Evolutionary conservation across 2,888 invertebrate genomes (phyloP).

Genomic region (Leptogaster cylindrica): DNA sequence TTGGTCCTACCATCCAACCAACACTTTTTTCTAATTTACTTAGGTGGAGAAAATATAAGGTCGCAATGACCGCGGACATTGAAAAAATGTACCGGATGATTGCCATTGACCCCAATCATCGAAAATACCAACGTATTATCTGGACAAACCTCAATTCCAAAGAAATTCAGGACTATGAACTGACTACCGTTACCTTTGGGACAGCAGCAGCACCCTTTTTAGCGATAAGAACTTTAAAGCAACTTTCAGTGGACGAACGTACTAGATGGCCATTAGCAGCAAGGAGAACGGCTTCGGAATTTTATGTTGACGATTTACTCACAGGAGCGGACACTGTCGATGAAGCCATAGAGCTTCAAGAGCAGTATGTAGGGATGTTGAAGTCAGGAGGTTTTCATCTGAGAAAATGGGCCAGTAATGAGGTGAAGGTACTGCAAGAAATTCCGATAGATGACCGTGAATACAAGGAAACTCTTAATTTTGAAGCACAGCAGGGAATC

Average conservation of each 20-base stretch:
- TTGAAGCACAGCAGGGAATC: too few relatives aligned
- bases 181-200: constrained; percentile 3
- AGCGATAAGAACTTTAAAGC: constrained; percentile 4
- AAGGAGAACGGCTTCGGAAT: background rate
- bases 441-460: background rate
- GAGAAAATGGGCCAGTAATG: constrained; percentile 3
- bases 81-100: constrained; percentile 13
- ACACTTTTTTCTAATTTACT: background rate
- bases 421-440: background rate
- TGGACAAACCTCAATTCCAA: background rate
- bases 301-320: constrained; percentile 1
- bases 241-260: constrained; percentile 6
- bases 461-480: too few relatives aligned
- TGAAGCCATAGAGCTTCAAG: constrained; percentile 1
- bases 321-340: background rate
- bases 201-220: background rate
- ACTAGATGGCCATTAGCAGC: background rate
- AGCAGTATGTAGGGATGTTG: background rate
- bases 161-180: background rate
- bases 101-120: background rate
- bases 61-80: background rate
- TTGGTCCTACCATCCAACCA: constrained; percentile 4
- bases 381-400: background rate
- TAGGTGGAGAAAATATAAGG: background rate
- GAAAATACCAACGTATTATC: background rate